Evolutionary conservation across 1,140 invertebrate species (phyloP), one percentile per base, ranked within the genome.

Genomic region (Hyles vespertilio): DNA sequence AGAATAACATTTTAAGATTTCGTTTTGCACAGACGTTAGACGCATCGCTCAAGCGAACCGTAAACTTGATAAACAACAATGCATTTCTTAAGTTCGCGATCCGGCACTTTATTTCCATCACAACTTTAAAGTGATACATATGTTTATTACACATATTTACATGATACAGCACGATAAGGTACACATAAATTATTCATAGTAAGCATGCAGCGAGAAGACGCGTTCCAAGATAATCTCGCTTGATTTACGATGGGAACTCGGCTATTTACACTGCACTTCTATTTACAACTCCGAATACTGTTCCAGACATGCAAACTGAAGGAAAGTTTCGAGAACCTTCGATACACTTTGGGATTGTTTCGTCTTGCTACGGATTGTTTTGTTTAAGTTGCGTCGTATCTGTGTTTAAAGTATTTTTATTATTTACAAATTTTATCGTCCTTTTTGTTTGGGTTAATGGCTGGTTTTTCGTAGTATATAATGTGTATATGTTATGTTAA

Each of bases 221-320:
- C 70, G 74, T 73, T 66, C 70, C 69, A 67, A 75, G 77, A 85
- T 85, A 87, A 87, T 87, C 84, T 82, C 70, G 65, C 55, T 59
- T 84, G 84, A 85, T 85, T 84, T 85, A 83, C 74, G 80, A 83
- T 80, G 79, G 65, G 78, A 84, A 80, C 75, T 72, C 59, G 61
- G 67, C 62, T 63, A 79, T 81, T 81, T 80, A 79, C 71, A 73
- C 70, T 68, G 44, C 50, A 63, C 69, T 65, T 71, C 64, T 72
- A 79, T 80, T 80, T 79, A 79, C 69, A 73, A 49, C 34, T 49
- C 50, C 52, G 44, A 11, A 40, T n/a, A 40, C 44, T 55, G 47
- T 55, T 47, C 10, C 32, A 51, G 50, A 51, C 50, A 51, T 51
- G 32, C 50, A 33, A 51, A 34, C 34, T 32, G 32, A 51, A 34